phyloP scores from a whole-genome alignment of 1,140 invertebrate species.

The Cydia fagiglandana region DNA sequence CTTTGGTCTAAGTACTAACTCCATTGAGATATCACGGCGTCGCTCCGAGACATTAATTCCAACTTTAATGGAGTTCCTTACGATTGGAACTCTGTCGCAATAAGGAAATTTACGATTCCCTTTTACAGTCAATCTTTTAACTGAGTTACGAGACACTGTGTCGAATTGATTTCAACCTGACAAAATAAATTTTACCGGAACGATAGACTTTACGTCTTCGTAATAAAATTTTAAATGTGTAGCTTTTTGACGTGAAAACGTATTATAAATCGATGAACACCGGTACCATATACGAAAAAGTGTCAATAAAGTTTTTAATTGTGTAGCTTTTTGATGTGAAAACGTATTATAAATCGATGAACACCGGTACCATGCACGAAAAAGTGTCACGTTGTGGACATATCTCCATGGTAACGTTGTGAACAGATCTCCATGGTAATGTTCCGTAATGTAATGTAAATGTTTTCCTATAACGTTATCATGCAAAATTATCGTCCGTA shows the following conservation, averaged over 20 bases:
- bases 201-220: background rate
- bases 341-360: no score
- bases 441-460: no score
- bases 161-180: background rate
- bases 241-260: no score
- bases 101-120: slow-evolving; percentile 9
- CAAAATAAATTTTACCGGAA: background rate
- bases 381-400: no score
- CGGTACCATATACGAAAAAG: no score
- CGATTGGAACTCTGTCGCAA: slow-evolving; percentile 12
- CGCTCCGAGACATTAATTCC: background rate
- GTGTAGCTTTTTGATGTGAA: no score
- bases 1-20: slow-evolving; percentile 9
- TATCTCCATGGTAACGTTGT: no score
- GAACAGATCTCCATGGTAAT: no score
- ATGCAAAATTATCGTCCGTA: no score
- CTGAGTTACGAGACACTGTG: background rate
- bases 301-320: slow-evolving; percentile 1
- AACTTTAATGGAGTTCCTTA: slow-evolving; percentile 14
- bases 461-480: no score
- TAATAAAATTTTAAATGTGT: background rate
- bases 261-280: no score
- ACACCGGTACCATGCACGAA: no score
- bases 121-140: slow-evolving; percentile 22
- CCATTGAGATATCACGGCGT: slow-evolving; percentile 11